Conservation (phyloP, 2,797 vertebrate species). For the Peromyscus melanophrys region DNA sequence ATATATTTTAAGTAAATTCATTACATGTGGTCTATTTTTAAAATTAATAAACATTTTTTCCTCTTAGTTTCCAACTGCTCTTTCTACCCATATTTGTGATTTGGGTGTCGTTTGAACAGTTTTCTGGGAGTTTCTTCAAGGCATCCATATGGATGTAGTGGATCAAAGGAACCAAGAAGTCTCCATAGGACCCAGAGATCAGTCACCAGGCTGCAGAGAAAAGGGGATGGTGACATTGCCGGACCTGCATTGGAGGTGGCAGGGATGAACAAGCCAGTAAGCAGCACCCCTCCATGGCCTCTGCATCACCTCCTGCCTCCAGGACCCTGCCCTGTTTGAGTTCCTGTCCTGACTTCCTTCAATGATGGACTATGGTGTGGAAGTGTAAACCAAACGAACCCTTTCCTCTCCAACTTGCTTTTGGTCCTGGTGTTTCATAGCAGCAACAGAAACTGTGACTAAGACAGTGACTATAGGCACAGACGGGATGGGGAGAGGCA, state of each 20-base stretch:
- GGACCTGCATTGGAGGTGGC: neutral
- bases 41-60: neutral
- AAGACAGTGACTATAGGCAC: neutral
- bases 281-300: neutral
- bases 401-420: neutral
- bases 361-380: neutral
- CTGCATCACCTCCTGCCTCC: neutral
- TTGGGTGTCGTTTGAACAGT: neutral
- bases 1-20: neutral
- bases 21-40: neutral
- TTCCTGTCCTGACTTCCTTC: neutral
- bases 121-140: neutral
- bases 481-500: too few species aligned
- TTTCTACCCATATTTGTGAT: neutral
- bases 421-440: too few species aligned
- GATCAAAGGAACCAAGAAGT: neutral
- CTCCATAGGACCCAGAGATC: neutral
- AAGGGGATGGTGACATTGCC: fast-evolving
- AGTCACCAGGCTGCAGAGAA: neutral
- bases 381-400: neutral
- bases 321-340: neutral
- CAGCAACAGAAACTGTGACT: neutral
- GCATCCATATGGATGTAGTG: too few species aligned
- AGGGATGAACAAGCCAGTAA: neutral
- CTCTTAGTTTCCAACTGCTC: neutral